phyloP scores from a whole-genome alignment of 2,797 vertebrate species.

The Sebastes hubbsi region DNA sequence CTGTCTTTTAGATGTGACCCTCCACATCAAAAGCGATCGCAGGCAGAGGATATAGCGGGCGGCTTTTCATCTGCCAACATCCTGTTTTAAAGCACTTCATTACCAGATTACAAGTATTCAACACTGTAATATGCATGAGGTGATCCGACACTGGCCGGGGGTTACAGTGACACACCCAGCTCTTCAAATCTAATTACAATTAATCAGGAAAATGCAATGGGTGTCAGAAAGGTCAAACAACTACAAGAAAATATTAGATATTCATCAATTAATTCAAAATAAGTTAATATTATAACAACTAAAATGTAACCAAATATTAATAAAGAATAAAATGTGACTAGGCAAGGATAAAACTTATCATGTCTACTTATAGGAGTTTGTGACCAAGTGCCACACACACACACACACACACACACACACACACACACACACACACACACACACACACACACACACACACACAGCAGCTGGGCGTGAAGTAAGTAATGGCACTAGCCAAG shows the following conservation, averaged over 20 bases:
- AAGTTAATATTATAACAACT: not conserved
- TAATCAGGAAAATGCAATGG: slow-evolving; percentile 6
- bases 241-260: not conserved
- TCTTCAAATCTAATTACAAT: slow-evolving; percentile 22
- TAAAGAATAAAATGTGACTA: not conserved
- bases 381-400: slow-evolving; percentile 12
- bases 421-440: slow-evolving; percentile 28
- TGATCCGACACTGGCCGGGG: slow-evolving; percentile 2
- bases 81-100: slow-evolving; percentile 31
- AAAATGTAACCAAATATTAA: not conserved
- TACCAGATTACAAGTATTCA: not conserved
- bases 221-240: not conserved
- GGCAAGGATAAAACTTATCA: not conserved
- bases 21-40: not conserved
- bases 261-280: not conserved
- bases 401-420: slow-evolving; percentile 4
- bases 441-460: slow-evolving; percentile 32
- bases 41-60: slow-evolving; percentile 13
- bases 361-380: slow-evolving; percentile 17
- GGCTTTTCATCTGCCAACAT: slow-evolving; percentile 21
- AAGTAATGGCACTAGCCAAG: slow-evolving; percentile 76
- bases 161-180: slow-evolving; percentile 4
- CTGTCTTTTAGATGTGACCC: slow-evolving; percentile 33
- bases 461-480: slow-evolving; percentile 48
- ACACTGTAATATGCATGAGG: slow-evolving; percentile 3